Conservation (phyloP, 2,113 vertebrate genomes). For the Corydoras sp. region DNA sequence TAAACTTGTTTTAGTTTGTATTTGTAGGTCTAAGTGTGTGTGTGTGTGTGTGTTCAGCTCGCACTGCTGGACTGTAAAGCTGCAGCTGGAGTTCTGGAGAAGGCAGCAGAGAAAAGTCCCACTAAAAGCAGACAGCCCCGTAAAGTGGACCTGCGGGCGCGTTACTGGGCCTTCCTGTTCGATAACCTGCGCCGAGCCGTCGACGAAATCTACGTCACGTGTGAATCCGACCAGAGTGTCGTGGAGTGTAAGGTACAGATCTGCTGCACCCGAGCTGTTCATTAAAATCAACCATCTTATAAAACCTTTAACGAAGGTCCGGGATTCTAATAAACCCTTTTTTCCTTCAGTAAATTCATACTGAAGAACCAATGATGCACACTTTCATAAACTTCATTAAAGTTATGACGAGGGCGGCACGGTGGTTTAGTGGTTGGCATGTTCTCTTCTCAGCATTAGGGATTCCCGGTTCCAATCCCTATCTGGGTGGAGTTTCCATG, state of each 20-base stretch:
- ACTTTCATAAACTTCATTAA: too few species aligned
- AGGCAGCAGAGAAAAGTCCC: constrained; percentile 89
- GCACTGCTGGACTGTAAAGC: constrained; percentile 72
- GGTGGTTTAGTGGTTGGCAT: too few species aligned
- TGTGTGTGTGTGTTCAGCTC: constrained; percentile 21
- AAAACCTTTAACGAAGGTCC: too few species aligned
- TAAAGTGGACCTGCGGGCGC: constrained; percentile 88
- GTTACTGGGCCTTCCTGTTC: constrained; percentile 98
- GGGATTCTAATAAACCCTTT: too few species aligned
- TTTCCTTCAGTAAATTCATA: too few species aligned
- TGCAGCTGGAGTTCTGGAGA: constrained; percentile 71
- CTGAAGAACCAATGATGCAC: too few species aligned
- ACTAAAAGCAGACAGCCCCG: constrained; percentile 85
- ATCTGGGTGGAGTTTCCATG: too few species aligned
- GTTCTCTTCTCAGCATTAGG: too few species aligned
- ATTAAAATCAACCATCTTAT: too few species aligned
- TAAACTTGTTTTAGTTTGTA: neutral
- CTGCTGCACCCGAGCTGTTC: neutral
- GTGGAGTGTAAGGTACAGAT: constrained; percentile 91
- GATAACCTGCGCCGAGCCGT: constrained; percentile 93
- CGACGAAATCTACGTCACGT: constrained; percentile 96
- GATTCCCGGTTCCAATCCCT: too few species aligned
- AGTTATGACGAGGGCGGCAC: too few species aligned
- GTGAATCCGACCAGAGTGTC: constrained; percentile 96
- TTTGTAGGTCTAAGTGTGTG: neutral